Evolutionary conservation across 1,140 invertebrate genomes (phyloP), one percentile per base, ranked within the genome.

Genomic region (Atta texana): DNA sequence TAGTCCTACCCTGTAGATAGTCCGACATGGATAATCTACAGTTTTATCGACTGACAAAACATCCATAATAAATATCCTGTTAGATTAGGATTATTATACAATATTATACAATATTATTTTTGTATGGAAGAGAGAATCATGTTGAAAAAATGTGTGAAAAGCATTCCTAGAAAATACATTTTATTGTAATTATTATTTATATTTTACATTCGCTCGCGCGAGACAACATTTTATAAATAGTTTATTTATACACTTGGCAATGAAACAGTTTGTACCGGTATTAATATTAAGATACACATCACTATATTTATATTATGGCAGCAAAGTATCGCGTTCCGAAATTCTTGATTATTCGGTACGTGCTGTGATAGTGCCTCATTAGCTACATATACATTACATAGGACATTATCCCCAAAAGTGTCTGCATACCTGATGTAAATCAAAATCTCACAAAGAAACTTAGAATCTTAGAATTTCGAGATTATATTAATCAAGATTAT

Each of bases 271-370:
- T 53, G 14, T 34, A 34, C 24, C 24, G n/a, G 44, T 16, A 16
- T n/a, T 21, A n/a, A 57, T 21, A 57, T n/a, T 57, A 21, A 21
- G 55, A 57, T 76, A 24, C 21, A 61, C 7, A 64, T 57, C 44
- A 71, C 34, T 71, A 81, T 57, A 57, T 57, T 81, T 81, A 44
- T 71, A 81, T 81, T 81, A 81, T 81, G 78, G 78, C 78, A 81
- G 51, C 78, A 57, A 44, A 53, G 5, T 57, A 24, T 69, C 5
- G 49, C 5, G n/a, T 44, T 80, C 8, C 4, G 28, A 21, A 53
- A 80, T 57, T 57, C 16, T 39, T n/a, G 1, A 55, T 39, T 14
- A 39, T 16, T 18, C 14, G 31, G 18, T 39, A 18, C 21, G 28
- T 21, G n/a, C 31, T 10, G 24, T 21, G 31, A 21, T 16, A 49